Evolutionary conservation across 2,113 vertebrate species (phyloP), one percentile per base, ranked within the genome.

Genomic region (Bolborhynchus lineola): DNA sequence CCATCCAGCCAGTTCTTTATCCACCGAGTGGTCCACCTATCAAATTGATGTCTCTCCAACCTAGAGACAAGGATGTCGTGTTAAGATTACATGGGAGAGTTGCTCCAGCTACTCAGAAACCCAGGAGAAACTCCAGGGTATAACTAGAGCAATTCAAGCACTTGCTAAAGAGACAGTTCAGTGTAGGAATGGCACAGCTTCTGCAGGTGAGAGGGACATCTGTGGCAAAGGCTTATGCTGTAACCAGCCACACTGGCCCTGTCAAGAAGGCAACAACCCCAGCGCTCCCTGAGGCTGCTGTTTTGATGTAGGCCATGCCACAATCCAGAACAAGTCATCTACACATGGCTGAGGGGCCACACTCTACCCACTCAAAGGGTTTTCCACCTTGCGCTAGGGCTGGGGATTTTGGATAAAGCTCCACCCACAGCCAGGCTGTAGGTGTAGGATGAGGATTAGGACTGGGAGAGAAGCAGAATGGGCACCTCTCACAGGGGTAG

Each of bases 81-180:
- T 23, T 82, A 47, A 42, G 60, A 62, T 70, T 62, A 52, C 50
- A 16, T 0, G 0, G 10, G 9, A 0, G 1, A 70, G 46, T 70
- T 63, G 25, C 70, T 85, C 41, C 7, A 5, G 46, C 46, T 86
- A 33, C 62, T 74, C 55, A 26, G 52, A 72, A 55, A 57, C 49
- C 10, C 60, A 28, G 8, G 50, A 47, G 46, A n/a, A 12, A 41
- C 35, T 35, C 21, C 16, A 35, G 50, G n/a, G 31, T 64, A 16
- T 42, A 76, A 33, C 47, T 44, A 35, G n/a, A 69, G 69, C 26
- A 81, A 42, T 15, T 19, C 60, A 50, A 50, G 47, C 17, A 23
- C 8, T 14, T 57, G 55, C 19, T 60, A 50, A 47, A 74, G 49
- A 42, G 16, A 6, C 49, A 24, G n/a, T 5, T 37, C 14, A 5